A percentile compares a stretch with the other conserved stretches of the same genome.
phyloP scores from a whole-genome alignment of 2,113 vertebrate species.

The Zosterops lateralis region DNA sequence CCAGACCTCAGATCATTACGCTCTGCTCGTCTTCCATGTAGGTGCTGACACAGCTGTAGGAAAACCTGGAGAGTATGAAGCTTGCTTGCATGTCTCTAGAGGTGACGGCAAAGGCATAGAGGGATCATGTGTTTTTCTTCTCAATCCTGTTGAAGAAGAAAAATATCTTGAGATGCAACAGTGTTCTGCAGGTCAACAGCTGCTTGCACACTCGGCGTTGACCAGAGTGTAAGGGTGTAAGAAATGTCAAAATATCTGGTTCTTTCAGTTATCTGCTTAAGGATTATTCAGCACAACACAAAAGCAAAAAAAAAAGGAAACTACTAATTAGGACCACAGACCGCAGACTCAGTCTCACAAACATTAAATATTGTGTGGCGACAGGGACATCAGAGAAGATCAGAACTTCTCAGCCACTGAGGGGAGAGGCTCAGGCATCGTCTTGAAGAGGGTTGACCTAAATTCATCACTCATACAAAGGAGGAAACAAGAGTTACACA shows the following conservation, averaged over 20 bases:
- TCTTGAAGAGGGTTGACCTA: not conserved
- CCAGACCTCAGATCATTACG: not conserved
- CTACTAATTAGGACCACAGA: not conserved
- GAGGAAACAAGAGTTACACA: not conserved
- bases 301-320: not conserved
- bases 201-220: not conserved
- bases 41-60: not conserved
- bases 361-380: not conserved
- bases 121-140: not conserved
- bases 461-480: not conserved
- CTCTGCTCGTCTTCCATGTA: fast-evolving
- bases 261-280: not conserved
- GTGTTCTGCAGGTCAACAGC: not conserved
- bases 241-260: not conserved
- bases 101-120: not conserved
- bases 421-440: not conserved
- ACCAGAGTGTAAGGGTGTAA: not conserved
- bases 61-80: not conserved
- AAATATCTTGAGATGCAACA: not conserved
- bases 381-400: not conserved
- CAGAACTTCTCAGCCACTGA: not conserved
- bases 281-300: not conserved
- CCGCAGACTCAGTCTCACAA: not conserved
- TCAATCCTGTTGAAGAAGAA: fast-evolving
- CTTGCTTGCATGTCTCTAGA: not conserved